Base-by-base conservation (phyloP, 2,888 invertebrate species). In the Globia sparganii region DNA sequence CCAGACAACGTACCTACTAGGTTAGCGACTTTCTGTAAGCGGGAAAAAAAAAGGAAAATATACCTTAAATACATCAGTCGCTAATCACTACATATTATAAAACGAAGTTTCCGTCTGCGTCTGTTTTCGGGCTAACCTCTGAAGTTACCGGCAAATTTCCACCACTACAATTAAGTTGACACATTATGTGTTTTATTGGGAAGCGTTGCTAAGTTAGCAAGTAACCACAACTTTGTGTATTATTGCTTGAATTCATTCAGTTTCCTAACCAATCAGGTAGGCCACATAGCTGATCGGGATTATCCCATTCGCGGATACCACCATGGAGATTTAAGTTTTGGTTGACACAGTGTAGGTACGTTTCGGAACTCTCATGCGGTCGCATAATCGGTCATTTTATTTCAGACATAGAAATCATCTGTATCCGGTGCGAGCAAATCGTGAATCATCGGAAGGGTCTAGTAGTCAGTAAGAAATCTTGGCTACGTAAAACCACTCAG, bases 61-160 rank as follows among this genome's bases (percentile, higher is more conserved):
- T 43, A 53, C 21, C 34, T 49, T 6, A 62, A 72, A 67, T 67
- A 80, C 56, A 43, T 73, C 73, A 80, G 56, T 67, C 40, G 46
- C 80, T 84, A 72, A 80, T 72, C 72, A 80, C 61, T 49, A 40
- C 43, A 66, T 72, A 66, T 67, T 68, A 84, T 58, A 69, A 81
- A 72, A 58, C 34, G 58, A 72, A 72, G 56, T 67, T 80, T 58
- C 34, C 40, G 34, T 49, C 18, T 25, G 18, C 53, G 31, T 65
- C 67, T 64, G 59, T 74, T 84, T 79, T 79, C 53, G n/a, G 43
- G 59, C 28, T 70, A 85, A 66, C 67, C 40, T 53, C 68, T 37
- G 49, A 53, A 80, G 59, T 70, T 84, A 84, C 49, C 34, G 21
- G 31, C n/a, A 56, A 80, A 62, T 72, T 67, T 68, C 58, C 66